phyloP scores from a whole-genome alignment of 2,113 vertebrate genomes.

The Calypte anna region DNA sequence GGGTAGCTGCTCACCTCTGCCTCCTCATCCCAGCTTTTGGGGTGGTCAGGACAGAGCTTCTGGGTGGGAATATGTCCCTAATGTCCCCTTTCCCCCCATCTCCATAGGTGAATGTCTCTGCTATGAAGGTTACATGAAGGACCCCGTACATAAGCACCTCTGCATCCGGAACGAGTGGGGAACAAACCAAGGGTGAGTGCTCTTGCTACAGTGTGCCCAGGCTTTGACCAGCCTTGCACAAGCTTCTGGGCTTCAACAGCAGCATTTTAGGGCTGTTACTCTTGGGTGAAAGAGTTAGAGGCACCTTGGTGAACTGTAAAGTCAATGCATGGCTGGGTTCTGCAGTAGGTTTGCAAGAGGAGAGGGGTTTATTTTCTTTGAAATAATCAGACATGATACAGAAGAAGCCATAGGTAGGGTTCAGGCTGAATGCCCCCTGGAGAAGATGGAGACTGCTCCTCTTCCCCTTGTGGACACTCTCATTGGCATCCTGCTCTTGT shows the following conservation, averaged over 20 bases:
- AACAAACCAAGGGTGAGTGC: slow-evolving; percentile 94
- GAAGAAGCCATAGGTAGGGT: not conserved
- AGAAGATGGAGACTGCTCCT: not conserved
- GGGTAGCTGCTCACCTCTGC: not conserved
- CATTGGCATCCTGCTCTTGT: not conserved
- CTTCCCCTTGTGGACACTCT: fast-evolving
- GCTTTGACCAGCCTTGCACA: fast-evolving
- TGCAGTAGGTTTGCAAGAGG: not conserved
- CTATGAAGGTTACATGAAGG: slow-evolving; percentile 96
- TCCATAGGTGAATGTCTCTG: slow-evolving; percentile 92
- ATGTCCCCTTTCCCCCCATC: not conserved
- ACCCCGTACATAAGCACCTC: slow-evolving; percentile 96
- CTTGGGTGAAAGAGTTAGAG: not conserved
- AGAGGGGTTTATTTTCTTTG: not conserved
- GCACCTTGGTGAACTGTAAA: not conserved
- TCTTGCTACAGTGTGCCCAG: fast-evolving
- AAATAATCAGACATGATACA: not conserved
- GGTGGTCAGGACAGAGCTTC: fast-evolving
- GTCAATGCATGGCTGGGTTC: fast-evolving
- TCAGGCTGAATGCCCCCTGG: not conserved
- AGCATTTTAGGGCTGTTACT: not conserved
- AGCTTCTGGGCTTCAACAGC: not conserved
- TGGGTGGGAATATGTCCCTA: not conserved
- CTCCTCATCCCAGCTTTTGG: fast-evolving
- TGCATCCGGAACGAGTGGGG: slow-evolving; percentile 99